phyloP scores from a whole-genome alignment of 2,113 vertebrate species.

The Saimiri boliviensis region DNA sequence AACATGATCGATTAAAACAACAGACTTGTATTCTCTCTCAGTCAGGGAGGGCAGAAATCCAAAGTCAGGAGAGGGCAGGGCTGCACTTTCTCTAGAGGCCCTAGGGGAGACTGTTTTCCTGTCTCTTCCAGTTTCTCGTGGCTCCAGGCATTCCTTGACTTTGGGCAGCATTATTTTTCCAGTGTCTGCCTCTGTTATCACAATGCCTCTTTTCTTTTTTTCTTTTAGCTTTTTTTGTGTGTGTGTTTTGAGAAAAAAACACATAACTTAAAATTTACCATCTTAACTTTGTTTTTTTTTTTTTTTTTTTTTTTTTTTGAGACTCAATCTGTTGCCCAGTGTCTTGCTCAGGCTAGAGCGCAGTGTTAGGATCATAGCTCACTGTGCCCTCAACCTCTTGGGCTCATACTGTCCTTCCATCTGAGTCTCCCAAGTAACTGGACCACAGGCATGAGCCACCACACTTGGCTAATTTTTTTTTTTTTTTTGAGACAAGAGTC shows the following conservation, averaged over 20 bases:
- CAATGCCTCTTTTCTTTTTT: not conserved
- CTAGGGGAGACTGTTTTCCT: not conserved
- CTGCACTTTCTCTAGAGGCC: not conserved
- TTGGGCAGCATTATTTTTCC: not conserved
- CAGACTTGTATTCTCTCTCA: not conserved
- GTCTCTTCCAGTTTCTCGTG: not conserved
- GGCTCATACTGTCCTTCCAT: too few species aligned
- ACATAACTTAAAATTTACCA: not conserved
- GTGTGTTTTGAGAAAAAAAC: not conserved
- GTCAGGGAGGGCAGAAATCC: not conserved
- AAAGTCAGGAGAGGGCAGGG: not conserved
- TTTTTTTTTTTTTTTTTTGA: too few species aligned
- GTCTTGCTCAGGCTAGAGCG: too few species aligned
- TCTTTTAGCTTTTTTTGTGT: not conserved
- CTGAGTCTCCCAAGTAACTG: too few species aligned
- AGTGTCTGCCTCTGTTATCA: not conserved
- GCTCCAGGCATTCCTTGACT: not conserved
- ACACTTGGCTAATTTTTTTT: too few species aligned
- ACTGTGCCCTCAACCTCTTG: too few species aligned
- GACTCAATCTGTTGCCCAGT: too few species aligned
- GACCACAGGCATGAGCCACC: too few species aligned
- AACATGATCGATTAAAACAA: not conserved
- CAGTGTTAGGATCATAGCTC: too few species aligned
- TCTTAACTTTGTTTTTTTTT: not conserved
- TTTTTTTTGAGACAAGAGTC: too few species aligned